phyloP scores from a whole-genome alignment of 2,113 vertebrate genomes.

The Strigops habroptila region DNA sequence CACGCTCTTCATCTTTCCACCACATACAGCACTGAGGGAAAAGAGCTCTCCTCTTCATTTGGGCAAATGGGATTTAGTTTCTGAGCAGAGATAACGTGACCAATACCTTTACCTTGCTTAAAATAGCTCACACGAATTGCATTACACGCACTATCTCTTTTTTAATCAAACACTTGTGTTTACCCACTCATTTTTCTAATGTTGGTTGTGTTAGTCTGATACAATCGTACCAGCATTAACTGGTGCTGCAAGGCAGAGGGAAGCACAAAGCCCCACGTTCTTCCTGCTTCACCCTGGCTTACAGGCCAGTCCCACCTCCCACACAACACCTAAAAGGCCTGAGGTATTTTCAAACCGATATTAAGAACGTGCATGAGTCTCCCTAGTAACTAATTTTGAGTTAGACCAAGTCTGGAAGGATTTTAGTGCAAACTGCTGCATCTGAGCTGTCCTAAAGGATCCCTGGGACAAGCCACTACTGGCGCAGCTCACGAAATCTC shows the following conservation, averaged over 20 bases:
- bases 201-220: neutral
- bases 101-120: neutral
- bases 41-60: neutral
- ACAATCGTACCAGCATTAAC: neutral
- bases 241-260: neutral
- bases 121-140: neutral
- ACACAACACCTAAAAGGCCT: neutral
- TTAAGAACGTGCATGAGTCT: fast-evolving
- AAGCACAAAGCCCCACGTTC: neutral
- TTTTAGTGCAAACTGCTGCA: neutral
- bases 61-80: neutral
- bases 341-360: neutral
- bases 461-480: neutral
- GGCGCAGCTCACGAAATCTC: neutral
- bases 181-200: neutral
- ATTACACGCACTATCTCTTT: neutral
- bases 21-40: neutral
- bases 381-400: neutral
- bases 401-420: neutral
- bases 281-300: neutral
- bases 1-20: neutral
- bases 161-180: constrained; percentile 21
- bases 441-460: neutral
- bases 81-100: neutral
- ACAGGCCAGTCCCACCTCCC: neutral